Evolutionary conservation across 2,888 invertebrate genomes (phyloP), one percentile per base, ranked within the genome.

Genomic region (Chymomyza procnemis): DNA sequence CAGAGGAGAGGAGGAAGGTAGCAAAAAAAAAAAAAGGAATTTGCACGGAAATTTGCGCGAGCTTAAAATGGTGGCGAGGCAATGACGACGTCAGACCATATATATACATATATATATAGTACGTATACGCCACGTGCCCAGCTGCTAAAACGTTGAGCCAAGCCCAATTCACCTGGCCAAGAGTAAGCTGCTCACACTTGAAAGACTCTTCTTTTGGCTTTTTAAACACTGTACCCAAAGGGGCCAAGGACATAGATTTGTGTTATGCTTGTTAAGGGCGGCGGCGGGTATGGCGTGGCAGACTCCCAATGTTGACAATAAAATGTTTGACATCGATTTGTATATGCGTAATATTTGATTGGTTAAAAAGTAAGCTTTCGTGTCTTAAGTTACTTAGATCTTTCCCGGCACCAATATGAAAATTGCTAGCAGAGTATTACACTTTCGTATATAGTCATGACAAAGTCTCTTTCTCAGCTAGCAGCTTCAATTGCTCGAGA

Each of bases 31-130:
- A 18, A 41, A 21, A 54, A 54, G 26, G 19, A 54, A 54, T 54
- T 54, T 54, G 14, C 54, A 54, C 54, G 54, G 54, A 54, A 54
- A 54, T 21, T 54, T 19, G 50, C 50, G 19, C 50, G 50, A 16
- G 50, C 50, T 50, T 50, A 50, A 50, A 50, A 50, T 50, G 50
- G 16, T 4, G 50, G 18, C 50, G 8, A 18, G 50, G 50, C 19
- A 41, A 41, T 41, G 34, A 34, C 12, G 34, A 34, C 34, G 34
- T 41, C 34, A 41, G 34, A 41, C 34, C 34, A 41, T 41, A 41
- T 41, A 30, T 6, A 30, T 30, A 41, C 12, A 41, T 41, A 30
- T 6, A 30, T 30, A 41, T 12, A 41, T 41, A 41, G 34, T 12
- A 41, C 34, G 34, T 41, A 41, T 41, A 41, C 34, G 34, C 12